These are phyloP conservation scores for Eolophus roseicapilla DNA, from an alignment of 2,113 vertebrate species.

Conservation along the genomic window DNA sequence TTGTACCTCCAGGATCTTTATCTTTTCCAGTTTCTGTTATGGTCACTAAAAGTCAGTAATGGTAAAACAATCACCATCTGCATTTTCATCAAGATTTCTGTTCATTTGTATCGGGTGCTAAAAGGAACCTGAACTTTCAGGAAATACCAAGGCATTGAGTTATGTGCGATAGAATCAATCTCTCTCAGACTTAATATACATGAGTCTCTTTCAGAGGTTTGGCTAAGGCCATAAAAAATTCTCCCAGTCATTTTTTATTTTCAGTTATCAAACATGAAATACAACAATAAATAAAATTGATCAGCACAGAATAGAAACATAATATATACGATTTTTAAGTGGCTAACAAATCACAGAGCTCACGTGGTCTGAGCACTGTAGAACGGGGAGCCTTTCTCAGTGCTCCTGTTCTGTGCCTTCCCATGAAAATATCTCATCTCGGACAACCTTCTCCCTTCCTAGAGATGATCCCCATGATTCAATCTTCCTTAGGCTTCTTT, in stretches of 20 bases:
- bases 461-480: accelerated
- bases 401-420: not conserved
- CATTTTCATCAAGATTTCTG: not conserved
- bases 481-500: not conserved
- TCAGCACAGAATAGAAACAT: not conserved
- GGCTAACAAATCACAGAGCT: not conserved
- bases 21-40: not conserved
- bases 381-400: accelerated
- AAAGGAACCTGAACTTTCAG: not conserved
- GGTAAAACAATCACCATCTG: not conserved
- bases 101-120: not conserved
- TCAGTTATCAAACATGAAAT: conserved; percentile 10
- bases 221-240: not conserved
- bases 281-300: not conserved
- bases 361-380: accelerated
- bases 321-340: not conserved
- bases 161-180: not conserved
- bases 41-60: not conserved
- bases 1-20: not conserved
- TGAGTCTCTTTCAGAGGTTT: not conserved
- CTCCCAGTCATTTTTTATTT: not conserved
- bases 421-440: not conserved
- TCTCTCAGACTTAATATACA: not conserved
- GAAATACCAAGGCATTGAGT: not conserved
- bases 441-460: not conserved